These are phyloP conservation scores for Neofelis nebulosa DNA, from an alignment of 2,113 vertebrate genomes.

Conservation along the genomic window DNA sequence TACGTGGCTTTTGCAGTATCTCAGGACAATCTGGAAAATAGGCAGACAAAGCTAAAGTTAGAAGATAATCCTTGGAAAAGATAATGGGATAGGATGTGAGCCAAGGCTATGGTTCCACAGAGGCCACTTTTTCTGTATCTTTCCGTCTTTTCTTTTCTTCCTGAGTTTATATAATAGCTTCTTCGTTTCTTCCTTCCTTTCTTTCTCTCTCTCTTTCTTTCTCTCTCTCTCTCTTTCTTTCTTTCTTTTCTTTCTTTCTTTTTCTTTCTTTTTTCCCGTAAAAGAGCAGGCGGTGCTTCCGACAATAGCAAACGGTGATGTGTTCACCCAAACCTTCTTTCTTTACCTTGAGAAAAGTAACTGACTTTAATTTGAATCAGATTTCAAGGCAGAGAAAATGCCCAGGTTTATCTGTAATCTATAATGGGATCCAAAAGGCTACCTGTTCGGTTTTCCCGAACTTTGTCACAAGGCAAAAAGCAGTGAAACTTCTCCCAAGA, in stretches of 20 bases:
- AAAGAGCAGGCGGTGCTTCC: not conserved
- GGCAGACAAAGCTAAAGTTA: not conserved
- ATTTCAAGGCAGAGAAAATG: not conserved
- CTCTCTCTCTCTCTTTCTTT: not conserved
- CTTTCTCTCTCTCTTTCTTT: not conserved
- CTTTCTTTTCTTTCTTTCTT: not conserved
- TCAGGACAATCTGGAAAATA: constrained; percentile 20
- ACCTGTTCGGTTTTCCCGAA: not conserved
- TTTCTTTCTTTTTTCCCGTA: not conserved
- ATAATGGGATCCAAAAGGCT: constrained; percentile 16
- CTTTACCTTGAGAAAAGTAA: constrained; percentile 3
- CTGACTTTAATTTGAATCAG: constrained; percentile 18
- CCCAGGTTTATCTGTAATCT: not conserved
- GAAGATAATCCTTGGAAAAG: constrained; percentile 1
- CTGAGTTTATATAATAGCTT: not conserved
- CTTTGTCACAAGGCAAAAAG: not conserved
- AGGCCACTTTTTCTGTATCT: not conserved
- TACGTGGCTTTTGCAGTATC: not conserved
- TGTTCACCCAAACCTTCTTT: constrained; percentile 2
- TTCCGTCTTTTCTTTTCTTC: not conserved
- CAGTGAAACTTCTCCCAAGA: not conserved
- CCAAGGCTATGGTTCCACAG: not conserved
- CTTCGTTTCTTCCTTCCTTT: not conserved
- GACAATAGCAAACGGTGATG: not conserved
- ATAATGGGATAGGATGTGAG: not conserved